phyloP scores from a whole-genome alignment of 2,797 vertebrate species.

The Calcarius lapponicus region DNA sequence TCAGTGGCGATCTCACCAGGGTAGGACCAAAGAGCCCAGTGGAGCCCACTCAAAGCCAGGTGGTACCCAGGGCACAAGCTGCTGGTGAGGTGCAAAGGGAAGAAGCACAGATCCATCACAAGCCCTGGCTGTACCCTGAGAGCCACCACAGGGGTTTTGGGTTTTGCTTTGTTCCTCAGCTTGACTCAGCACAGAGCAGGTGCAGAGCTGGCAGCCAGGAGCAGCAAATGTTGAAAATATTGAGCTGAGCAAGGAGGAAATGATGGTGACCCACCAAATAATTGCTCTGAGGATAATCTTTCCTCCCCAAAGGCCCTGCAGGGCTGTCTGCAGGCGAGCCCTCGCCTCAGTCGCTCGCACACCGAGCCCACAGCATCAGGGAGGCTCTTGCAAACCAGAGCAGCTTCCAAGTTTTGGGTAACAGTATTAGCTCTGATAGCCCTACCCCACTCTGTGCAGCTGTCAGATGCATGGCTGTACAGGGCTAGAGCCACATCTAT shows the following conservation, averaged over 20 bases:
- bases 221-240: neutral
- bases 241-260: neutral
- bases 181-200: neutral
- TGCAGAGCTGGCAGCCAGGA: slow-evolving; percentile 29
- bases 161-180: neutral
- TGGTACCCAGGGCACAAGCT: neutral
- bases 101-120: neutral
- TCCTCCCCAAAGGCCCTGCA: neutral
- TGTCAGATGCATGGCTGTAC: neutral
- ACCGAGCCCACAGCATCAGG: neutral
- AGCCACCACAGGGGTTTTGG: neutral
- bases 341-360: neutral
- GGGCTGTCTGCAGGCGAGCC: neutral
- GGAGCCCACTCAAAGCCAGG: rapidly evolving
- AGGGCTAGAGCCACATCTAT: neutral
- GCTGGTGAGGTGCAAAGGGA: neutral
- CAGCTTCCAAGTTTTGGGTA: neutral
- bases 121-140: neutral
- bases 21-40: neutral
- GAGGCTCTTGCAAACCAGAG: neutral
- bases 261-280: neutral
- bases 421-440: neutral
- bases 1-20: neutral
- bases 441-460: neutral
- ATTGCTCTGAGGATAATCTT: slow-evolving; percentile 20